A percentile compares a stretch with the other conserved stretches of the same genome.
phyloP scores from a whole-genome alignment of 2,888 invertebrate species.

The Disparrhopalites patrizii region DNA sequence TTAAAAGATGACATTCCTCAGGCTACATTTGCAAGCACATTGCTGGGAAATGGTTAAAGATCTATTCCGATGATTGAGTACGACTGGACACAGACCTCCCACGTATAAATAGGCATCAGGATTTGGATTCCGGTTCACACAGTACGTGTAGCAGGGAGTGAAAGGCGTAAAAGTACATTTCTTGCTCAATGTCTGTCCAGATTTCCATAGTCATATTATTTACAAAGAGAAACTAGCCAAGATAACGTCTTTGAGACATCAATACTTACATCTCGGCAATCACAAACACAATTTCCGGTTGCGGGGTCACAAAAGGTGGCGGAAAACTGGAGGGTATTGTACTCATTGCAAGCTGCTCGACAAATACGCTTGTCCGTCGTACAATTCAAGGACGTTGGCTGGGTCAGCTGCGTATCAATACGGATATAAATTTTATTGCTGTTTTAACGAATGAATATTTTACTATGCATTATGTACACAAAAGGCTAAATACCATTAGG shows the following conservation, averaged over 20 bases:
- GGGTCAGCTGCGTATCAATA: no score
- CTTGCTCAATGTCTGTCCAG: constrained; percentile 1
- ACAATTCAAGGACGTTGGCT: constrained; percentile 6
- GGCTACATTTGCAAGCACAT: constrained; percentile 19
- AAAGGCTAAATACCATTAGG: no score
- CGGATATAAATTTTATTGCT: no score
- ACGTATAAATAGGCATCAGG: constrained; percentile 43
- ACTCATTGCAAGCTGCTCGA: constrained; percentile 35
- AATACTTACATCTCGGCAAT: constrained; percentile 45
- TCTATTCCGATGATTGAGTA: not conserved
- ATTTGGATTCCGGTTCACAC: constrained; percentile 44
- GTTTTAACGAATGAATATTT: no score
- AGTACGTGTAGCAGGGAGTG: constrained; percentile 27
- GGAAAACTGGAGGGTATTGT: constrained; percentile 28
- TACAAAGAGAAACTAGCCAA: not conserved
- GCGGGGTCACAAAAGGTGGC: constrained; percentile 43
- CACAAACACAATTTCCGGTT: constrained; percentile 43
- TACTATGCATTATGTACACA: no score
- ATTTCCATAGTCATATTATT: not conserved
- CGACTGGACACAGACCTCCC: constrained; percentile 37
- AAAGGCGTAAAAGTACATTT: constrained; percentile 35
- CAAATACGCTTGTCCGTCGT: constrained; percentile 26
- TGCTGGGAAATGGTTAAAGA: not conserved
- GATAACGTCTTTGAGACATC: not conserved
- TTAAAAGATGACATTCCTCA: no score